Evolutionary conservation across 2,888 invertebrate genomes (phyloP), one percentile per base, ranked within the genome.

Genomic region (Eilema sororculum): DNA sequence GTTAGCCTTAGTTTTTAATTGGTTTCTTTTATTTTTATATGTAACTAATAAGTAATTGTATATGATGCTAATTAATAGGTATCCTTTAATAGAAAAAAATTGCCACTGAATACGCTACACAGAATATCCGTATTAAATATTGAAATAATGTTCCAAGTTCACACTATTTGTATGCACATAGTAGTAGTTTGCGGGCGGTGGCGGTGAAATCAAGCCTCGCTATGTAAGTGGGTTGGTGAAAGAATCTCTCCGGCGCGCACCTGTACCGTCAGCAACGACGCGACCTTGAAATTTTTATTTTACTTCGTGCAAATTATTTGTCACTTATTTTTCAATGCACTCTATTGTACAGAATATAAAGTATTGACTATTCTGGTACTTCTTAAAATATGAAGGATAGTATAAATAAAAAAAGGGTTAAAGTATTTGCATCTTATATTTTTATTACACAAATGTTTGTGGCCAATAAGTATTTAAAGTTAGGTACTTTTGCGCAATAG

Each of bases 181-280:
- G 79, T 75, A 75, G 69, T 73, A 73, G 76, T 64, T 78, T 77
- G 78, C 74, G 74, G 77, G 80, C 79, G 79, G 78, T 69, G 64
- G 67, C 75, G 84, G 94, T 90, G 95, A 94, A 94, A 94, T 93
- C 94, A 89, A 85, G 79, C 87, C 88, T 81, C 87, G 85, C 87
- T 84, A 85, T 85, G 91, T 92, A 95, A 95, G 95, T 95, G 90
- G 95, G 95, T 94, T 94, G 93, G 93, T 88, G 95, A 95, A 95
- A 95, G 95, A 95, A 93, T 94, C 92, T 93, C 91, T 89, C 89
- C 87, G 83, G 72, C 77, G 78, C 82, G 80, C 78, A 80, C 78
- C 77, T 81, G 89, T 89, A 92, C 85, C 78, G 92, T 87, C 81
- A 70, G 90, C 91, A 91, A 70, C n/a, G 65, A 69, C 67, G 67